These are phyloP conservation scores for Glyphotaelius pellucidus DNA, from an alignment of 2,888 invertebrate species.

Conservation along the genomic window DNA sequence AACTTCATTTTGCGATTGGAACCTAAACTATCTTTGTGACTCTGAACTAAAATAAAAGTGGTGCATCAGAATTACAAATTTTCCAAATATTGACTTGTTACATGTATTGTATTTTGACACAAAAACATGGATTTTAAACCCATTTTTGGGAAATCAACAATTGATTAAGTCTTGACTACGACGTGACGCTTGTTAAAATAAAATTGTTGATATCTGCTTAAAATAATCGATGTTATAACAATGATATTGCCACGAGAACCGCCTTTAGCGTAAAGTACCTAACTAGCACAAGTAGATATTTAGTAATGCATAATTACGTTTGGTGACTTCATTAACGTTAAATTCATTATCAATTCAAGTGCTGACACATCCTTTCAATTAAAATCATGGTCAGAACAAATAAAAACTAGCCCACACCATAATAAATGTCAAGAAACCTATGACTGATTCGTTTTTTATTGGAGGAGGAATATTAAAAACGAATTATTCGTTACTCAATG, in stretches of 20 bases:
- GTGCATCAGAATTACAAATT: no score
- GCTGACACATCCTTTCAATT: background rate
- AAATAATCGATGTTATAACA: no score
- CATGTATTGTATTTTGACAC: no score
- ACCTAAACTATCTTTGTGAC: no score
- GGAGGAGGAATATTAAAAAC: background rate
- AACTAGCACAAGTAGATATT: background rate
- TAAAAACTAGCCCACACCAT: conserved; percentile 2
- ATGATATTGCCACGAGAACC: background rate
- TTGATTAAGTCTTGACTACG: no score
- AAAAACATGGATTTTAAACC: no score
- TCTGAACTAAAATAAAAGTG: no score
- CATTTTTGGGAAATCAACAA: no score
- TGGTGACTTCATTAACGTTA: background rate
- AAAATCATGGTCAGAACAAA: background rate
- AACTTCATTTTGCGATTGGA: no score
- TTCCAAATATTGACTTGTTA: no score
- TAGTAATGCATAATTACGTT: background rate
- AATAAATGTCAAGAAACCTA: background rate
- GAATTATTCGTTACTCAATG: background rate
- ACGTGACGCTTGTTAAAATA: no score
- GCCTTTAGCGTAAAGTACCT: background rate
- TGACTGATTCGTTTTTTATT: background rate
- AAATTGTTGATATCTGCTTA: no score
- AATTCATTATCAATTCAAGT: background rate